A percentile compares a stretch with the other conserved stretches of the same genome.
phyloP scores from a whole-genome alignment of 2,888 invertebrate genomes.

The Cheilosia urbana region DNA sequence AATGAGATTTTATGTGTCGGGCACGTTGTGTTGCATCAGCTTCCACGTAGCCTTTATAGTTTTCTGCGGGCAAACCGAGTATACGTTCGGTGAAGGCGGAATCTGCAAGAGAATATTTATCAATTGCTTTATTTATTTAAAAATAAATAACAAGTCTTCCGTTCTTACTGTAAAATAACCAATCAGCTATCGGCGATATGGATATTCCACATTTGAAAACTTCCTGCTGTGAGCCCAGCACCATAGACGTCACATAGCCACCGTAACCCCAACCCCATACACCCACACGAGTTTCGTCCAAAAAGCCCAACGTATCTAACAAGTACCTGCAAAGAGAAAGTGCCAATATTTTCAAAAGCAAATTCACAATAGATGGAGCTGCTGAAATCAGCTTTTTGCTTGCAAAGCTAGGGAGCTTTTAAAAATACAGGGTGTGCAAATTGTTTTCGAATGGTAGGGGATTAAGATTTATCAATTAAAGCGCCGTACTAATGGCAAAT shows the following conservation, averaged over 20 bases:
- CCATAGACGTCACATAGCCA: conserved; percentile 96
- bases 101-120: conserved; percentile 85
- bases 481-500: too few species aligned
- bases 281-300: conserved; percentile 94
- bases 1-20: conserved; percentile 93
- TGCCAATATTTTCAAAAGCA: neutral
- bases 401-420: neutral
- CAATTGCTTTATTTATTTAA: neutral
- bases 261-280: conserved; percentile 99
- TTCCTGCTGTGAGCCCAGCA: conserved; percentile 93
- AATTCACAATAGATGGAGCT: conserved; percentile 31
- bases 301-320: conserved; percentile 91
- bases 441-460: neutral
- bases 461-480: too few species aligned
- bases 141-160: neutral
- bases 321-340: conserved; percentile 86
- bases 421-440: neutral
- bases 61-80: conserved; percentile 93
- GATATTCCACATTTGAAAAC: conserved; percentile 96
- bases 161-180: conserved; percentile 96
- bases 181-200: conserved; percentile 97
- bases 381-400: neutral
- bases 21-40: conserved; percentile 95
- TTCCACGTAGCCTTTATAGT: conserved; percentile 95
- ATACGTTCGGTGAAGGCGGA: conserved; percentile 98